phyloP scores from a whole-genome alignment of 2,113 vertebrate species.

The Nanger granti region DNA sequence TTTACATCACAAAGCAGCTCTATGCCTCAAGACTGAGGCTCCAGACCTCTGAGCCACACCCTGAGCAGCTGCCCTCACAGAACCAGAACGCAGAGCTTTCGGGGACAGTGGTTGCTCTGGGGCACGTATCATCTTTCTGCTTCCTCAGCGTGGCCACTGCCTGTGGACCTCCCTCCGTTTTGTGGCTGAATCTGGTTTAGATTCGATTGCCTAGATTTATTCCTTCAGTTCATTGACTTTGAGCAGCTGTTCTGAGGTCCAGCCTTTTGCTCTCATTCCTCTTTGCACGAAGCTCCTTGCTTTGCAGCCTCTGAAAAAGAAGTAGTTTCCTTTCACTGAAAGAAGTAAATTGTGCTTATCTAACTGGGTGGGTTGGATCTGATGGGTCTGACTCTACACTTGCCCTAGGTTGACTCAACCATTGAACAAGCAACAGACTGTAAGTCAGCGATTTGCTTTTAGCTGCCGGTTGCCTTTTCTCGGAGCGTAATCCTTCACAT shows the following conservation, averaged over 20 bases:
- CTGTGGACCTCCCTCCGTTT: background rate
- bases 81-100: background rate
- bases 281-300: background rate
- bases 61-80: background rate
- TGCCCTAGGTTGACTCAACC: background rate
- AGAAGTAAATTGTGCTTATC: background rate
- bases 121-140: background rate
- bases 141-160: background rate
- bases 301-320: background rate
- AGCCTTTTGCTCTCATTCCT: background rate
- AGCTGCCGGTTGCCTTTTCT: constrained; percentile 7
- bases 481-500: background rate
- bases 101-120: background rate
- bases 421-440: background rate
- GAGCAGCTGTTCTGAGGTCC: background rate
- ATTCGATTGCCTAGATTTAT: background rate
- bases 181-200: background rate
- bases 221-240: background rate
- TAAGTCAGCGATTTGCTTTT: constrained; percentile 26
- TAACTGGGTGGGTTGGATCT: background rate
- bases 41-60: background rate
- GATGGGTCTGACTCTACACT: background rate
- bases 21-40: background rate
- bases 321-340: background rate
- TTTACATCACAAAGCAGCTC: background rate